phyloP scores from a whole-genome alignment of 2,113 vertebrate species.

The Limnothrissa miodon region DNA sequence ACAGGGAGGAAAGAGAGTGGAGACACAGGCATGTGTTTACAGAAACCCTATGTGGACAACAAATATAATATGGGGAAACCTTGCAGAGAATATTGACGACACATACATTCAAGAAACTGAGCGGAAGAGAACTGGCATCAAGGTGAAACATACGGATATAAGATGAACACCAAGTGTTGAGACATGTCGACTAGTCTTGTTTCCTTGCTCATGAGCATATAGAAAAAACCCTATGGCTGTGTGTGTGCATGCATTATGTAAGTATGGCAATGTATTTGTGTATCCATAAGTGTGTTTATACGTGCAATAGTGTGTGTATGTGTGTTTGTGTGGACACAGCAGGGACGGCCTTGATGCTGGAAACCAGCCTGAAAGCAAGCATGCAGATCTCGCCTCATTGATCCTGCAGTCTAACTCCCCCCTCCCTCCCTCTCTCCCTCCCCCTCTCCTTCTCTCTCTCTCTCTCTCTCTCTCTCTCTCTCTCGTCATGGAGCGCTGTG shows the following conservation, averaged over 20 bases:
- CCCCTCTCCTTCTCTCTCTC: not conserved
- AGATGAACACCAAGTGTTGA: too few relatives aligned
- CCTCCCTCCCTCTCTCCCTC: not conserved
- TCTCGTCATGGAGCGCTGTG: not conserved
- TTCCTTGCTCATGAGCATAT: too few relatives aligned
- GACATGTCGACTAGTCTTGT: too few relatives aligned
- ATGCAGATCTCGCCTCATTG: not conserved
- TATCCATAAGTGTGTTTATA: not conserved
- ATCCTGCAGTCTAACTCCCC: not conserved
- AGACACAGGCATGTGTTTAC: not conserved
- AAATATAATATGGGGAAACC: not conserved
- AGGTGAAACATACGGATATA: not conserved
- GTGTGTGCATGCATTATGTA: not conserved
- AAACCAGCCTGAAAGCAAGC: conserved; percentile 4
- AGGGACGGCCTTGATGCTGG: conserved; percentile 21
- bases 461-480: not conserved
- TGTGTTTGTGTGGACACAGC: conserved; percentile 7
- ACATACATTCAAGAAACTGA: too few relatives aligned
- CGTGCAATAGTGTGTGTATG: not conserved
- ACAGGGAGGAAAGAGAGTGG: not conserved
- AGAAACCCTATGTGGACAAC: not conserved
- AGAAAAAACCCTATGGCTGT: not conserved
- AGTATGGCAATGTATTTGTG: not conserved
- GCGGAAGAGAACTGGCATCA: too few relatives aligned
- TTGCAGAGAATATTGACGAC: too few relatives aligned